Percentiles rank a stretch among this genome's conserved stretches.
phyloP scores from a whole-genome alignment of 2,797 vertebrate species.

The Catharus ustulatus region DNA sequence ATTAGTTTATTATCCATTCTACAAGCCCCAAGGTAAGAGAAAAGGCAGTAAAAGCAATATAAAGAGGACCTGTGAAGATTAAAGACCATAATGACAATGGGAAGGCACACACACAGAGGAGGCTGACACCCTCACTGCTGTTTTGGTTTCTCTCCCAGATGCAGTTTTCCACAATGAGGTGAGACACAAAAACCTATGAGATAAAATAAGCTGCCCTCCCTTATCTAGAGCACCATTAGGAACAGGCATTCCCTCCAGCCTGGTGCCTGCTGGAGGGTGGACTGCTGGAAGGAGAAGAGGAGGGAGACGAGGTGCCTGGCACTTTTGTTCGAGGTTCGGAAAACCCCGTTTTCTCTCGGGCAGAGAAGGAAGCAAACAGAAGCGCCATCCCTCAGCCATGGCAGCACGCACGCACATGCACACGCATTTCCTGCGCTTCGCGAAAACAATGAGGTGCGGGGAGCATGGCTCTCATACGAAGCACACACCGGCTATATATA shows the following conservation, averaged over 20 bases:
- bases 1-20: background rate
- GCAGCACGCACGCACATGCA: conserved; percentile 30
- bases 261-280: fast-evolving
- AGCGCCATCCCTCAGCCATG: background rate
- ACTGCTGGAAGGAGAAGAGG: background rate
- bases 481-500: conserved; percentile 51
- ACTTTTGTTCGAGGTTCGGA: background rate
- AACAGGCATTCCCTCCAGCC: background rate
- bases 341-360: background rate
- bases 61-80: background rate
- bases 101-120: background rate
- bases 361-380: background rate
- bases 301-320: background rate
- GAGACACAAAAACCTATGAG: background rate
- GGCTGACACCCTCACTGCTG: background rate
- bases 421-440: conserved; percentile 41
- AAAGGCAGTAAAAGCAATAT: background rate
- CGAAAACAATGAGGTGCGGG: conserved; percentile 24
- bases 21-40: background rate
- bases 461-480: conserved; percentile 19
- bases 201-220: background rate
- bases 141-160: background rate
- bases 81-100: background rate
- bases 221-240: background rate
- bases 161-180: background rate